These are phyloP conservation scores for Chelmon rostratus DNA, from an alignment of 2,797 vertebrate species.

Conservation along the genomic window DNA sequence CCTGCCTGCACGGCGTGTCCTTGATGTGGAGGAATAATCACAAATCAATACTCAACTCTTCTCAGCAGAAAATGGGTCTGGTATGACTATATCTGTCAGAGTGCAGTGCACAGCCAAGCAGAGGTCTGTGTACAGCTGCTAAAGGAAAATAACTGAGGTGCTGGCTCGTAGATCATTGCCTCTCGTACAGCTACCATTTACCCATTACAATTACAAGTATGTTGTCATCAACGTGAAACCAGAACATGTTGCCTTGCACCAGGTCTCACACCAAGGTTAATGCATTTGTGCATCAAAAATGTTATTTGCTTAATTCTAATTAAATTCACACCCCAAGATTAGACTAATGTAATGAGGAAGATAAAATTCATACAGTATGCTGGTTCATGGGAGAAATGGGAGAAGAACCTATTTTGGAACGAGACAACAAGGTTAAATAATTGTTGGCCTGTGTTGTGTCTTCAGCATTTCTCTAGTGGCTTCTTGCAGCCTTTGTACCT, in stretches of 20 bases:
- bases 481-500: constrained; percentile 17
- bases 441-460: constrained; percentile 21
- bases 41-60: constrained; percentile 60
- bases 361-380: constrained; percentile 7
- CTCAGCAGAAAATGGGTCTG: constrained; percentile 30
- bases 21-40: constrained; percentile 39
- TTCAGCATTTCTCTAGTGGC: constrained; percentile 6
- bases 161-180: neutral
- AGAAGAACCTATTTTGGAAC: constrained; percentile 3
- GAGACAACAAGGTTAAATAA: constrained; percentile 26
- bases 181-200: neutral
- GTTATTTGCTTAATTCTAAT: neutral
- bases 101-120: neutral
- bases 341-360: constrained; percentile 18
- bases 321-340: constrained; percentile 15
- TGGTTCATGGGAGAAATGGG: constrained; percentile 12
- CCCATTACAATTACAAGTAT: neutral
- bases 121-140: constrained; percentile 6
- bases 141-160: neutral
- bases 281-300: neutral
- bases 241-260: neutral
- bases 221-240: neutral
- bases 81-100: constrained; percentile 24
- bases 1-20: neutral
- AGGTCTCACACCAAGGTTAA: neutral